Base-by-base conservation (phyloP, 2,113 vertebrate species). In the Corydoras maculifer region DNA sequence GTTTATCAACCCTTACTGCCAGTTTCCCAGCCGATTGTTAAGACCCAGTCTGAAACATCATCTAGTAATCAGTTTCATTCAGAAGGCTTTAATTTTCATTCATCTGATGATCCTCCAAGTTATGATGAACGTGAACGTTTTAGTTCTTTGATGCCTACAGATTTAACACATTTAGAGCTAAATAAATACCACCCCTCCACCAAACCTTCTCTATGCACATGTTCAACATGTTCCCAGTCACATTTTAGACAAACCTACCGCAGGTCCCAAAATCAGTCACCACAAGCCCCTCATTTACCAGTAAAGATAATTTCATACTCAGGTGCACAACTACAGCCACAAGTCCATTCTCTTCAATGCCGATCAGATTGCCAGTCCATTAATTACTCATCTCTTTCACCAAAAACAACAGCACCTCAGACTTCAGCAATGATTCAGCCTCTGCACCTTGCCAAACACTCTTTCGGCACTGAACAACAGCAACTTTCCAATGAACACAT, bases 61-160 rank as follows among this genome's bases (percentile, higher is more conserved):
- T 53, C 65, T 70, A 25, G 79, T 25, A 70, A 77, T 48, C 55
- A 73, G 78, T 58, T 82, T 79, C 62, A 77, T 25, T 76, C 65
- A 48, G 78, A 82, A 11, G 75, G 88, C 29, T 65, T 80, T 30
- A 77, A 43, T 58, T 89, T 88, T 77, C 85, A 85, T 69, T 79
- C 84, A 30, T 88, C 87, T 18, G 90, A 90, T 79, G 90, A 91
- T 69, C 90, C 90, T 3, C 90, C 90, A 6, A 90, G 89, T 65
- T 91, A 91, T 18, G 90, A 91, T 61, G 90, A 91, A 65, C 82
- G 89, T 74, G 88, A 90, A 67, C 88, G 90, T 71, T 91, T 90
- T 71, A 90, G 88, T 77, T 88, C 88, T 0, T 79, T 90, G 14
- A 61, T 80, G 69, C 78, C 85, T 10, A 84, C 83, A n/a, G 88